Evolutionary conservation across 2,113 vertebrate genomes (phyloP), one percentile per base, ranked within the genome.

Genomic region (Emydura subglobosa): DNA sequence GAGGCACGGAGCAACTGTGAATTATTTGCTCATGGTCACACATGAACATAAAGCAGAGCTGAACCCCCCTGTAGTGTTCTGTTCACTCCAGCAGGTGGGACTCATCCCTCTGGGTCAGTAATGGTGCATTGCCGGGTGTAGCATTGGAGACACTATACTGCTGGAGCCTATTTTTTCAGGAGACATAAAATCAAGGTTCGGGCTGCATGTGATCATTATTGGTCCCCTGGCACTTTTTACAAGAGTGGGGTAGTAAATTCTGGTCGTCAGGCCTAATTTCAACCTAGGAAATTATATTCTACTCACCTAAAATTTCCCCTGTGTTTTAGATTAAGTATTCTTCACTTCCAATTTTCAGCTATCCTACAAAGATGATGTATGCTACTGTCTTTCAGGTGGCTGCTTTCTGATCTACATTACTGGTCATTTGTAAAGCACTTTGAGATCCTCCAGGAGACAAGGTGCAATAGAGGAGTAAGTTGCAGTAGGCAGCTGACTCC

Each of bases 1-100:
- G 78, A 97, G 95, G 80, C 83, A 88, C 74, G 86, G 87, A 88
- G 91, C 86, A 93, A 95, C 80, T 93, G 55, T n/a, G 85, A 97
- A 81, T 87, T 81, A 89, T 83, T 53, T 95, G 74, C 82, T 89
- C 2, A 29, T 82, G 86, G 53, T 87, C 87, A 89, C 74, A 57
- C 0, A 88, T 65, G 89, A 93, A 91, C 55, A 24, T 89, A 97
- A 96, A 91, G 74, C 11, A 72, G 55, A 16, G 91, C 57, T 87
- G 87, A 21, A 12, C 49, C 51, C 0, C 4, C 79, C 74, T 85
- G 86, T 72, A 2, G 57, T 88, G 87, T 5, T 3, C 92, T 84
- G 68, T 84, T 7, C 3, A 31, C 25, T 91, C 72, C 81, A 55
- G 27, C 93, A 74, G 92, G 54, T 80, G 17, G 1, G 1, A 6